Evolutionary conservation across 2,797 vertebrate species (phyloP), one percentile per base, ranked within the genome.

Genomic region (Eospalax fontanierii): DNA sequence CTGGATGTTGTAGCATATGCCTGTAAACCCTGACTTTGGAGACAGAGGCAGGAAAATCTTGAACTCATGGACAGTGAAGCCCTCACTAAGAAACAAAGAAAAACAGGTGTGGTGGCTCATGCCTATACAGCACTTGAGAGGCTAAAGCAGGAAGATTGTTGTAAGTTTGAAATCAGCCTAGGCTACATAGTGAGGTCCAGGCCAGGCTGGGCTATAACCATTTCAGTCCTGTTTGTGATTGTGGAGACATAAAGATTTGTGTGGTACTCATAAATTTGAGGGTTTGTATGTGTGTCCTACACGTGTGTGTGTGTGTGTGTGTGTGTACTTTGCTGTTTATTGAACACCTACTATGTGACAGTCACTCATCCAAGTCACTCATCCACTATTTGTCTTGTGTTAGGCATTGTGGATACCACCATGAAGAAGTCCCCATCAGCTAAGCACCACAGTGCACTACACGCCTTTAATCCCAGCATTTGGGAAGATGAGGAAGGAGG

Each of bases 291-390:
- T 3, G 16, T 40, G 59, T 16, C 61, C 76, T 30, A 4, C 81
- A 26, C 65, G 22, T 63, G 15, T 59, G n/a, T 11, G 0, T 46
- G 50, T 57, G n/a, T 85, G 26, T 70, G 22, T 63, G 15, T 59
- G n/a, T 11, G 0, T 46, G 50, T 57, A 33, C 30, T 82, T 15
- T 1, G 14, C 59, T 50, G n/a, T 66, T 74, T 57, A 57, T 26
- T 89, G 82, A 46, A 66, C 86, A 80, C 82, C 89, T 74, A 35
- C 84, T 86, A 10, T n/a, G 46, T 54, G 93, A 24, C 26, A 61
- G 85, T 75, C 92, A 71, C 50, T 59, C 79, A 40, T n/a, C 59
- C 18, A 38, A 28, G n/a, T n/a, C n/a, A 43, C 12, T 66, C 91
- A 89, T 40, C 4, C 10, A 26, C 28, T n/a, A 70, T 78, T 85